Base-by-base conservation (phyloP, 1,140 invertebrate species). In the Drusus annulatus region DNA sequence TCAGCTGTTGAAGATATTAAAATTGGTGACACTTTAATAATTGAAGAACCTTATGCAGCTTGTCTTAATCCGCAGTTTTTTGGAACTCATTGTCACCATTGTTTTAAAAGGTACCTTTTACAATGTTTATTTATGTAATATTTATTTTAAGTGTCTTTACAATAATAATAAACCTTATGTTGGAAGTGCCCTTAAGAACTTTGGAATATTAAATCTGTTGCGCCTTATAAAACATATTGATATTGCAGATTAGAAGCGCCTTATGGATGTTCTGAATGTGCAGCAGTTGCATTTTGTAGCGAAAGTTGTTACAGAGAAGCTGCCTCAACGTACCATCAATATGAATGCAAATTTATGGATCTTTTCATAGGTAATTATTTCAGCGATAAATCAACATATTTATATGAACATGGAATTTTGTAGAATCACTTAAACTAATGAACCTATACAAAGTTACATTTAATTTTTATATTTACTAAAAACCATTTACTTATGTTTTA, bases 301-400 rank as follows among this genome's bases (percentile, higher is more conserved):
- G 84, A 89, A 0, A 84, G 91, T 58, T 98, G 97, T 88, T 90
- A 92, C 71, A 90, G 93, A 50, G 84, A 87, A 19, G 95, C 95
- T 0, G 85, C 93, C 65, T 85, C 88, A 0, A 91, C 90, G 0
- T 97, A 96, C 86, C 97, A 98, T 87, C 89, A 91, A 31, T 94
- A 92, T 85, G 97, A 98, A 89, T 98, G 97, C 86, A 91, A 92
- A 81, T 93, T 95, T 85, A 88, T 96, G 63, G 93, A 93, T 78
- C 85, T 95, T 7, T 88, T 96, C 50, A 93, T 95, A 77, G 94
- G 93, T 92, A 87, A 78, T 15, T 19, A 68, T 16, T 31, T 17
- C 31, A 31, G 16, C 50, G 17, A 5, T 13, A 60, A 25, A 60
- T 23, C 1, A 21, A 60, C 21, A 60, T 19, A 15, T 36, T 28